Base-by-base conservation (phyloP, 2,113 vertebrate genomes). In the Caranx ignobilis region DNA sequence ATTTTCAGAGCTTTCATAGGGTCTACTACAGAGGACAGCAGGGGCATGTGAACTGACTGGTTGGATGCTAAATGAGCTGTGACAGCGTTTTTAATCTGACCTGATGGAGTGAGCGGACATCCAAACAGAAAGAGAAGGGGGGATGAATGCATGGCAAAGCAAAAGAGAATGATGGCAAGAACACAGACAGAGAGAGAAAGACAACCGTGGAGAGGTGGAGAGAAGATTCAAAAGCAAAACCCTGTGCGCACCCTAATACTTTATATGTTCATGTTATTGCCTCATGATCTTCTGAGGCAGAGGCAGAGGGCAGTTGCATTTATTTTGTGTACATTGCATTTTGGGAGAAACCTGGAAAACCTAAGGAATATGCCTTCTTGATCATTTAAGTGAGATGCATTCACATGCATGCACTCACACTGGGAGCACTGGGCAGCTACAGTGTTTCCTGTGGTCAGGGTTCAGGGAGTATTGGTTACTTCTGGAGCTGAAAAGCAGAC, bases 21-120 rank as follows among this genome's bases (percentile, higher is more conserved):
- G 47, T 71, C 18, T 71, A 39, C 3, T 4, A 15, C 11, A 52
- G 59, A 41, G 52, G 57, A 50, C 62, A 61, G 35, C 34, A 54
- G 18, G 0, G 35, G 5, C 1, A 3, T 68, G 34, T 35, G 61
- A 70, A 71, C n/a, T 72, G 43, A 78, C 69, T 69, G 65, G 72
- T 85, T 77, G 43, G 64, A 12, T 57, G 65, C 56, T 79, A 75
- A 82, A 84, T 5, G 21, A 75, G 37, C 34, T 64, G 61, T n/a
- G 64, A 52, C 59, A 65, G 59, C 26, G 18, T 83, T 71, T 71
- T 72, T 80, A 75, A 61, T 86, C 12, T n/a, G 56, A 26, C 18
- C 11, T 64, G 75, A 75, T 73, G 35, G 55, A 84, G 64, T 37
- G 63, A 79, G 12, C 5, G 12, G 70, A 55, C 50, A 59, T 13